These are phyloP conservation scores for Phyllostomus discolor DNA, from an alignment of 2,113 vertebrate genomes.

Conservation along the genomic window DNA sequence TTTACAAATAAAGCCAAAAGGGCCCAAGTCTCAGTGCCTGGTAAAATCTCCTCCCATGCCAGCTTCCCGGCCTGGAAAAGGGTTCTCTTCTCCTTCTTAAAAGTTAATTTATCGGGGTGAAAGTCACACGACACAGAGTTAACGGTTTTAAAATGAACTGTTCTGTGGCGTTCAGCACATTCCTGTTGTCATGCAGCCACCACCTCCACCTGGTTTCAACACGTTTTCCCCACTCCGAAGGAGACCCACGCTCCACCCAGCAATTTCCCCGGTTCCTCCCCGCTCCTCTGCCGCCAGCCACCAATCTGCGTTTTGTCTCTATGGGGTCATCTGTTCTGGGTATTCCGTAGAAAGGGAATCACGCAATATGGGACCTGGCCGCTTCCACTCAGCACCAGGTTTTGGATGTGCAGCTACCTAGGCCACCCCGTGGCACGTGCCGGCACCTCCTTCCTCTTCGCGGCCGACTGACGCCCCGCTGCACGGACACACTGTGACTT, in stretches of 20 bases:
- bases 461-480: not conserved
- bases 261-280: not conserved
- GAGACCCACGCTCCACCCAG: not conserved
- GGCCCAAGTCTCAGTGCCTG: not conserved
- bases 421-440: rapidly evolving
- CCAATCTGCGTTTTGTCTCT: not conserved
- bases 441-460: not conserved
- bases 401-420: rapidly evolving
- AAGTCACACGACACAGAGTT: not conserved
- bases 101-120: not conserved
- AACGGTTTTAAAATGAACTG: not conserved
- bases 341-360: not conserved
- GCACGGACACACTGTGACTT: not conserved
- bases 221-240: not conserved
- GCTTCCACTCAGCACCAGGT: not conserved
- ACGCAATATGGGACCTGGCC: not conserved
- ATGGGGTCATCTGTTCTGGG: not conserved
- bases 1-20: not conserved
- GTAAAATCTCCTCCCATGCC: not conserved
- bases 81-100: not conserved
- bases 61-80: not conserved
- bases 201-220: not conserved
- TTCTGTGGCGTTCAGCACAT: not conserved
- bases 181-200: not conserved
- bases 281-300: not conserved